Evolutionary conservation across 1,140 invertebrate genomes (phyloP), one percentile per base, ranked within the genome.

Genomic region (Meteorus sp.): DNA sequence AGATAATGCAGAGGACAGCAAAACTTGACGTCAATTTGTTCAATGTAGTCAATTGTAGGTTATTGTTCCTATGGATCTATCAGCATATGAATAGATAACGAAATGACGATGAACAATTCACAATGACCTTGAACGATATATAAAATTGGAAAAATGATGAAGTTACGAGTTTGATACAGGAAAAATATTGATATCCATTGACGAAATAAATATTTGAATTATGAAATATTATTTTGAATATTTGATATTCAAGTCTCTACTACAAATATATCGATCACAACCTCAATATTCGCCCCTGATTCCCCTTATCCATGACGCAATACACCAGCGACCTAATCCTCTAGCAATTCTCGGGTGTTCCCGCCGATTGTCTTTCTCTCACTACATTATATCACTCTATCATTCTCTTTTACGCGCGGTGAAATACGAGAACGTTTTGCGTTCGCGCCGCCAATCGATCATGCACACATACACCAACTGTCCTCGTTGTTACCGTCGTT

Each of bases 281-380:
- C n/a, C n/a, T n/a, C n/a, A n/a, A n/a, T 45, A 8, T 11, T 23
- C 25, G 11, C 22, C 22, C 43, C 22, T 11, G 20, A 45, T 22
- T 9, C 13, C 11, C 8, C 7, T 45, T 23, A 2, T 45, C 43
- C 25, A 23, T 45, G 43, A 45, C 43, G 43, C 43, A 45, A 45
- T n/a, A n/a, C n/a, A n/a, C n/a, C 19, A 19, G 19, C 41, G 43
- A 45, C 43, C 43, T 45, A 45, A 45, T 23, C 43, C 43, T 45
- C 43, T n/a, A 22, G 22, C 22, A 45, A 45, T 45, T 45, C 43
- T 45, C 43, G 13, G 25, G n/a, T n/a, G n/a, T n/a, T n/a, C n/a
- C 43, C 25, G 3, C 20, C 22, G 43, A 45, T 20, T 45, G 20
- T 43, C 15, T 43, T 8, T 5, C 17, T 43, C 15, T 43, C 17